A percentile compares a stretch with the other conserved stretches of the same genome.
These are phyloP conservation scores for Scyliorhinus canicula DNA, from an alignment of 2,797 vertebrate species.

Conservation along the genomic window DNA sequence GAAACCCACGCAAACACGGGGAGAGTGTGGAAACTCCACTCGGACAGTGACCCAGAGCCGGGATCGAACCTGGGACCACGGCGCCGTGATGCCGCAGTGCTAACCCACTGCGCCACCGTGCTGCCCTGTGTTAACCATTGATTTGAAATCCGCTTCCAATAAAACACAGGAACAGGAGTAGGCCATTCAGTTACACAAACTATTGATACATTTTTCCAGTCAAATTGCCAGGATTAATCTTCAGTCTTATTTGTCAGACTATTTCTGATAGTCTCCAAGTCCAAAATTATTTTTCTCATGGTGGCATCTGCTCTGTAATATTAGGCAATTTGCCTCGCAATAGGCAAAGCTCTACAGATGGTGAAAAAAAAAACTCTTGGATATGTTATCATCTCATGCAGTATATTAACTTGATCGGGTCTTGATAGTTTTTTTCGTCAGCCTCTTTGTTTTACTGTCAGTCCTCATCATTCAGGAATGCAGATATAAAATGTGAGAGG, in stretches of 20 bases:
- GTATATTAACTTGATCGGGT: neutral
- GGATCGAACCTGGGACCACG: too few species aligned
- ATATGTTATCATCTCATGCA: constrained; percentile 2
- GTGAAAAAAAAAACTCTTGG: constrained; percentile 5
- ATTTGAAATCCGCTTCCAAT: too few species aligned
- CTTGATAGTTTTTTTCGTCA: neutral
- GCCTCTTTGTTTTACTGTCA: neutral
- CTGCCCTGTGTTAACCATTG: too few species aligned
- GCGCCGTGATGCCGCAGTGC: too few species aligned
- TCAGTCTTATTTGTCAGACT: neutral
- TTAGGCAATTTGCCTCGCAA: neutral
- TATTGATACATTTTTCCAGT: neutral
- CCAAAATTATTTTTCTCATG: neutral
- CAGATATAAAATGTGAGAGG: neutral
- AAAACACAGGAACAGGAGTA: too few species aligned
- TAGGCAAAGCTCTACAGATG: neutral
- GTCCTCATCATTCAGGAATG: neutral
- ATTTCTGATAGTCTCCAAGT: neutral
- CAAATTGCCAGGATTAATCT: neutral
- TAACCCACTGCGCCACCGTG: too few species aligned
- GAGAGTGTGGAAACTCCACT: too few species aligned
- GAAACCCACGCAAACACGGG: too few species aligned
- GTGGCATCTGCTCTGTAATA: neutral
- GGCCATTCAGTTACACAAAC: neutral
- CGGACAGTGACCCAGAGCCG: too few species aligned